Conservation (phyloP, 2,888 invertebrate species). For the Drosophila mercatorum region DNA sequence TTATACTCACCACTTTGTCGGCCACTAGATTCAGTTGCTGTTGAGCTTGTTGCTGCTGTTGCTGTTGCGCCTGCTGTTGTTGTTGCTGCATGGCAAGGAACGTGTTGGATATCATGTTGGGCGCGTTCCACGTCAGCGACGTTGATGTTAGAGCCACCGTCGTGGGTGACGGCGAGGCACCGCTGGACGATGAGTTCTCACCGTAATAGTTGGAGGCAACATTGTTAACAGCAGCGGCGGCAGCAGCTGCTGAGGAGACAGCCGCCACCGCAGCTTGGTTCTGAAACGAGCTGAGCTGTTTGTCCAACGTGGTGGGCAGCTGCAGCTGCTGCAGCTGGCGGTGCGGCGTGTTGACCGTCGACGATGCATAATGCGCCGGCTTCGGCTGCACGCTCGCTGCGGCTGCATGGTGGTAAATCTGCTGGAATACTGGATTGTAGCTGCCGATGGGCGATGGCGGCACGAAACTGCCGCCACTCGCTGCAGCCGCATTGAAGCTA, state of each 20-base stretch:
- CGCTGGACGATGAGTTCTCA: constrained; percentile 83
- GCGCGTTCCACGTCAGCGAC: constrained; percentile 90
- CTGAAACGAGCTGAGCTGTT: constrained; percentile 82
- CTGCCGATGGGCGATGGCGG: constrained; percentile 90
- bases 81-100: constrained; percentile 84
- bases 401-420: constrained; percentile 92
- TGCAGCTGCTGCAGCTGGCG: constrained; percentile 88
- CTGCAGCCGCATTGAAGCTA: constrained; percentile 86
- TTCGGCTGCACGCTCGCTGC: constrained; percentile 86
- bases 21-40: constrained; percentile 82
- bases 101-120: constrained; percentile 83
- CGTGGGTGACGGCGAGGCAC: constrained; percentile 84
- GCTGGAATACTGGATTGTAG: constrained; percentile 93
- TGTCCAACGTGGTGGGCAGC: constrained; percentile 85
- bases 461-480: constrained; percentile 86
- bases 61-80: constrained; percentile 75
- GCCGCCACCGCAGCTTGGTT: constrained; percentile 82
- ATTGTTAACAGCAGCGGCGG: constrained; percentile 81
- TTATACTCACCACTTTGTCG: constrained; percentile 84
- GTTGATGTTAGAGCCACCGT: constrained; percentile 84
- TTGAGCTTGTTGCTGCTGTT: constrained; percentile 71
- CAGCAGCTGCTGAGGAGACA: constrained; percentile 78
- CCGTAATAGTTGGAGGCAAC: constrained; percentile 83
- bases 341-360: constrained; percentile 87
- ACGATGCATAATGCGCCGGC: constrained; percentile 89